phyloP scores from a whole-genome alignment of 2,888 invertebrate genomes.

The Hydriomena furcata region DNA sequence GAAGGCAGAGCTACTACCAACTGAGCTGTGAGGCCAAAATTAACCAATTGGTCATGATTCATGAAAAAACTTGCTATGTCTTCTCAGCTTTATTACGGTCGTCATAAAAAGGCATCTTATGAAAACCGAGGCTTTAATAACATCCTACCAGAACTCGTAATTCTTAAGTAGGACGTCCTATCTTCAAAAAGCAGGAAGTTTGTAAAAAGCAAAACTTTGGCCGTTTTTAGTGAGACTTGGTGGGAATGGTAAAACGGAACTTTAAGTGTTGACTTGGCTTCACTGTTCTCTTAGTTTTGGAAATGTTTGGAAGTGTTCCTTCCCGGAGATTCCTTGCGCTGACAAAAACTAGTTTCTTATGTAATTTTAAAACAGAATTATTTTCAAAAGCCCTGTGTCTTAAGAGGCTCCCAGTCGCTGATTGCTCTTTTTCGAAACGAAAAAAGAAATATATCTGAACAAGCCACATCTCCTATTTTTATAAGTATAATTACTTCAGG shows the following conservation, averaged over 20 bases:
- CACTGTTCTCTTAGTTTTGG: background rate
- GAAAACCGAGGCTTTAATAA: background rate
- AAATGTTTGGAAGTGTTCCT: conserved; percentile 1
- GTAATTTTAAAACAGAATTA: background rate
- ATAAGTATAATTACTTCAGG: too few species aligned
- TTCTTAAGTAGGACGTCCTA: conserved; percentile 38
- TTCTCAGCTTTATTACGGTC: too few species aligned
- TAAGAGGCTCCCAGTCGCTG: too few species aligned
- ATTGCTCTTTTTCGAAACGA: too few species aligned
- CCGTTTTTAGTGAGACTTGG: conserved; percentile 39
- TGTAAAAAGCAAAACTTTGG: conserved; percentile 41
- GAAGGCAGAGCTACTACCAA: too few species aligned
- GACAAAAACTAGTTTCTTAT: background rate
- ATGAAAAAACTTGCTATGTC: too few species aligned
- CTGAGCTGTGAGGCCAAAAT: too few species aligned
- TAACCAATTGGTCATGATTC: too few species aligned
- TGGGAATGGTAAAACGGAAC: conserved; percentile 20
- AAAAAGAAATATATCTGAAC: too few species aligned
- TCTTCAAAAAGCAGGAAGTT: conserved; percentile 47
- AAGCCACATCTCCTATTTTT: too few species aligned
- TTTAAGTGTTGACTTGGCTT: conserved; percentile 6
- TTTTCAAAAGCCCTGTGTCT: too few species aligned
- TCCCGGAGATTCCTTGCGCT: background rate
- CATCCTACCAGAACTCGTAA: conserved; percentile 1
- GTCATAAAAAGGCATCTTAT: background rate